Evolutionary conservation across 2,888 invertebrate species (phyloP).

Genomic region (Folsomia manolachei): DNA sequence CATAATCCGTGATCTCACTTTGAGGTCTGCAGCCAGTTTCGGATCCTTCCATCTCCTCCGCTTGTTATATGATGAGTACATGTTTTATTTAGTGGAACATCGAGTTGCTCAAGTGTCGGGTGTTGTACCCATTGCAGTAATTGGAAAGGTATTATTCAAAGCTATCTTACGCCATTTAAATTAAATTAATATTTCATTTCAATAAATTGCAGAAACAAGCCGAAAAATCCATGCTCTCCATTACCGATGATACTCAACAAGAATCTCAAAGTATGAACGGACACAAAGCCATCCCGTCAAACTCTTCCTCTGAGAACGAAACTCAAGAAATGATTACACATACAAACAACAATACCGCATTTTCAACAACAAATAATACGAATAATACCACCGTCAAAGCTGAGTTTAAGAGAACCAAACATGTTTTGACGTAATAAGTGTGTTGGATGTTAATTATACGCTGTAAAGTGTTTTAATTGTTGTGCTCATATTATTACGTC

Average conservation of each 20-base stretch:
- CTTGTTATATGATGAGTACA: slow-evolving; percentile 96
- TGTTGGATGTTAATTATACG: background rate
- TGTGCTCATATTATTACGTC: background rate
- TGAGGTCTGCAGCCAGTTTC: slow-evolving; percentile 94
- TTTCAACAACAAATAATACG: background rate
- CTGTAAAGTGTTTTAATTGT: background rate
- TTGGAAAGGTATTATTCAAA: slow-evolving; percentile 66
- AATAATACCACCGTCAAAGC: background rate
- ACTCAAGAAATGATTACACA: background rate
- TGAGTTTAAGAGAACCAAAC: slow-evolving; percentile 7
- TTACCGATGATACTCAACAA: background rate
- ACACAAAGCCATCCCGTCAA: background rate
- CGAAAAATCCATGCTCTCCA: background rate
- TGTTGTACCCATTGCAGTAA: slow-evolving; percentile 91
- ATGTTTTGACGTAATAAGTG: slow-evolving; percentile 10
- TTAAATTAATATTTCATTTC: background rate
- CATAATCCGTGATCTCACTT: slow-evolving; percentile 94
- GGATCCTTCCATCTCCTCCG: slow-evolving; percentile 98
- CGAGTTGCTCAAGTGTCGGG: slow-evolving; percentile 87
- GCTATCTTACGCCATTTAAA: too few species aligned
- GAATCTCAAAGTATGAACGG: slow-evolving; percentile 9
- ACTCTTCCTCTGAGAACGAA: background rate
- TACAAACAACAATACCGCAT: background rate
- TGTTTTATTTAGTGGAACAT: slow-evolving; percentile 97
- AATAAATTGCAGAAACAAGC: background rate